These are phyloP conservation scores for Hylaeus anthracinus DNA, from an alignment of 1,140 invertebrate genomes.

Conservation along the genomic window DNA sequence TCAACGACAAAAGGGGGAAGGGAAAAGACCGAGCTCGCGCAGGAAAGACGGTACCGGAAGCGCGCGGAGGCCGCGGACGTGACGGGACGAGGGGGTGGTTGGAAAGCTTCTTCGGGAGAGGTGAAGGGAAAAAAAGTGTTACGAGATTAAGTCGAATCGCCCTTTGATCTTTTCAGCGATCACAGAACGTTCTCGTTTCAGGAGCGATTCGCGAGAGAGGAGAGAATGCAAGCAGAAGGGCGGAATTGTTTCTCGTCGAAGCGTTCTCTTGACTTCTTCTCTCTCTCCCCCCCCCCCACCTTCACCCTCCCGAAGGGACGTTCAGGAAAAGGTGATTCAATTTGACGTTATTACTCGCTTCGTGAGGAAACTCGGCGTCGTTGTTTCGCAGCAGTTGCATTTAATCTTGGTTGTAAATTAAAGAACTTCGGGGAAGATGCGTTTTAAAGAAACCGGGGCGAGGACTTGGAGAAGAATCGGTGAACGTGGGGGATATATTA, in stretches of 20 bases:
- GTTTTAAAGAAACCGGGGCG: neutral
- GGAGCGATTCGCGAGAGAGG: neutral
- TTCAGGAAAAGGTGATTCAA: constrained; percentile 19
- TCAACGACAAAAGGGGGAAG: neutral
- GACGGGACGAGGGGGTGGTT: neutral
- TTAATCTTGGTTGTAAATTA: constrained; percentile 26
- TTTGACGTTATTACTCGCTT: constrained; percentile 30
- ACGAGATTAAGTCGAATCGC: constrained; percentile 35
- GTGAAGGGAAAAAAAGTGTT: constrained; percentile 5
- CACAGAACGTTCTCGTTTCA: constrained; percentile 1
- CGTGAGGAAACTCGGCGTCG: neutral
- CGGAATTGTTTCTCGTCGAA: neutral
- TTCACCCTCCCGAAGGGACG: neutral
- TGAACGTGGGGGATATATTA: neutral
- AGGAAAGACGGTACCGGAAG: constrained; percentile 8
- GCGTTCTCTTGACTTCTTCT: neutral
- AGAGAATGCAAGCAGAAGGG: neutral
- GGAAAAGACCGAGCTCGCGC: neutral
- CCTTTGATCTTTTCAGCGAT: constrained; percentile 35
- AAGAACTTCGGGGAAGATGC: constrained; percentile 19
- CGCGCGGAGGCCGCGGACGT: neutral
- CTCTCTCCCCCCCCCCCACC: no score
- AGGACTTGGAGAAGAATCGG: no score
- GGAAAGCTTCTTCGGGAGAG: neutral
- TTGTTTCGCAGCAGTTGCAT: neutral